Conservation (phyloP, 92 coral and sea anemone genomes). For the Hydrozoanthus gracilis region DNA sequence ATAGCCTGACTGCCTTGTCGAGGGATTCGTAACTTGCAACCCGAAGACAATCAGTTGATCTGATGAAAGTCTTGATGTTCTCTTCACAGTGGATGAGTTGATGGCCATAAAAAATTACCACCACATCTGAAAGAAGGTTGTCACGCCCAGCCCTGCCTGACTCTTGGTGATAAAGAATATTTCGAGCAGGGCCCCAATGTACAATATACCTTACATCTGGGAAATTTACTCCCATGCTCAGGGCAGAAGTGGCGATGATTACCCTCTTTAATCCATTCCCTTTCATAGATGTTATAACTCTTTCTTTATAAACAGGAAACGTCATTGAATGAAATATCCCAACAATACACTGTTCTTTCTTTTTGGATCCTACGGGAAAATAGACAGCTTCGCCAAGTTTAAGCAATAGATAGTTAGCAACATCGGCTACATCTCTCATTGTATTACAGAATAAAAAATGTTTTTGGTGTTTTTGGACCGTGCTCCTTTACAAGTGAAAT, state of each 20-base stretch:
- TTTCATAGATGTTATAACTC: not conserved
- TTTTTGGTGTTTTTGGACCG: constrained; percentile 42
- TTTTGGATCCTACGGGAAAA: not conserved
- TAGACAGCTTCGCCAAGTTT: constrained; percentile 24
- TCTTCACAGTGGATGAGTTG: constrained; percentile 43
- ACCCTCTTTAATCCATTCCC: constrained; percentile 18
- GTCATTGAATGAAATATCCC: constrained; percentile 36
- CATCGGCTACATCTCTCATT: constrained; percentile 7
- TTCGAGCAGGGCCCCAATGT: constrained; percentile 28
- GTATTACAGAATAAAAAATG: constrained; percentile 37
- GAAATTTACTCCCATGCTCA: constrained; percentile 50
- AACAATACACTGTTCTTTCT: constrained; percentile 17
- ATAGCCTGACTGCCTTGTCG: not conserved
- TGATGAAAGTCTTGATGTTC: constrained; percentile 22
- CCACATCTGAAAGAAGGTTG: constrained; percentile 28
- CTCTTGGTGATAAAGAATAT: constrained; percentile 48
- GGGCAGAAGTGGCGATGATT: constrained; percentile 21
- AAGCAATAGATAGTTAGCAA: constrained; percentile 32
- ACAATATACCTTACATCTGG: constrained; percentile 24
- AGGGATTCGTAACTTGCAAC: constrained; percentile 1
- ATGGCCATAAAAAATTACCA: constrained; percentile 46
- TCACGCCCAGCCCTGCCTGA: constrained; percentile 51
- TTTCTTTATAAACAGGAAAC: constrained; percentile 17
- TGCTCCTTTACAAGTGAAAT: constrained; percentile 11
- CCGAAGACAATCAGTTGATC: not conserved